Conservation (phyloP, 2,797 vertebrate species). For the Chiroxiphia lanceolata region DNA sequence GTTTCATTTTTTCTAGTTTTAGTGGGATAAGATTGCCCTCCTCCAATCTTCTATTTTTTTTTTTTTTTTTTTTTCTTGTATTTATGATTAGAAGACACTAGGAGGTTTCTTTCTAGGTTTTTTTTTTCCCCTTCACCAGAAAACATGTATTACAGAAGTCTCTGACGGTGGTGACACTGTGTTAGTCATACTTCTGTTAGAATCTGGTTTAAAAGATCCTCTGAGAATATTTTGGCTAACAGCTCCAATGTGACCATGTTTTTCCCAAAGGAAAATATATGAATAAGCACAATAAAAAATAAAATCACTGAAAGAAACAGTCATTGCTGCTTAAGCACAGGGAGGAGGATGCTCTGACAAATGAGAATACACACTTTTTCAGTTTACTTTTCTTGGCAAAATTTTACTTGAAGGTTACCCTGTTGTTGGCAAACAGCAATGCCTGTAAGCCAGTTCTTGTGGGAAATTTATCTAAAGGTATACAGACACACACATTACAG, state of each 20-base stretch:
- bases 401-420: not conserved
- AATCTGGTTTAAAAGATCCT: not conserved
- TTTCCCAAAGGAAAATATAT: not conserved
- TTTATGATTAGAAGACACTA: not conserved
- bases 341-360: not conserved
- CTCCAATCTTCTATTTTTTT: not conserved
- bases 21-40: not conserved
- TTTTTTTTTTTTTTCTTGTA: not conserved
- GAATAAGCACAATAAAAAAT: not conserved
- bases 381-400: not conserved
- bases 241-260: not conserved
- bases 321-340: not conserved
- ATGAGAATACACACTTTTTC: not conserved
- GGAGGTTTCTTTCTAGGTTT: accelerated
- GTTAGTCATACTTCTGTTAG: not conserved
- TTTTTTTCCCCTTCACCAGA: not conserved
- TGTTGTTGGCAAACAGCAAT: not conserved
- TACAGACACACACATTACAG: not conserved
- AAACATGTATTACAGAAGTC: not conserved
- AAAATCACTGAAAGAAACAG: not conserved
- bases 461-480: not conserved
- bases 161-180: not conserved
- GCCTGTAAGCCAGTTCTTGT: not conserved
- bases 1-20: not conserved
- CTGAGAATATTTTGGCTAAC: not conserved